These are phyloP conservation scores for Toxotes chatareus DNA, from an alignment of 2,113 vertebrate genomes.

Conservation along the genomic window DNA sequence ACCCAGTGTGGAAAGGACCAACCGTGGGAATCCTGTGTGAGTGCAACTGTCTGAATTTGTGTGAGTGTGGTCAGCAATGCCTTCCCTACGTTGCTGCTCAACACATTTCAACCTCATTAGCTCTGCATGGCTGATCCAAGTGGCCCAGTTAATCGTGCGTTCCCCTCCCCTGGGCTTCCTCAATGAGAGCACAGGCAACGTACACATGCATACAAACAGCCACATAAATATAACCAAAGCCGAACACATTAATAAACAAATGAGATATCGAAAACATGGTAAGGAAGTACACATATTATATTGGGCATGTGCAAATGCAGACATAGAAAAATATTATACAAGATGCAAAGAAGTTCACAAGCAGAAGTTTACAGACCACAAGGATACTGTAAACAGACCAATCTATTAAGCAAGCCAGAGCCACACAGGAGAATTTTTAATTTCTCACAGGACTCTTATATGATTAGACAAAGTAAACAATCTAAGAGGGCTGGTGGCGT, in stretches of 20 bases:
- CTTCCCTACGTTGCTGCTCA: slow-evolving; percentile 37
- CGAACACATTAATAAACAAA: slow-evolving; percentile 5
- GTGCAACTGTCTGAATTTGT: not conserved
- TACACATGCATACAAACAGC: slow-evolving; percentile 1
- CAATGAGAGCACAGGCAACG: slow-evolving; percentile 40
- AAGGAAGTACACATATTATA: not conserved
- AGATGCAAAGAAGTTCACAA: not conserved
- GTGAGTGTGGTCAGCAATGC: slow-evolving; percentile 16
- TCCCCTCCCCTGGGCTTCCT: slow-evolving; percentile 49
- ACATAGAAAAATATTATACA: not conserved
- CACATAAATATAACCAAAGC: slow-evolving; percentile 14
- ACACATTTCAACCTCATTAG: slow-evolving; percentile 77
- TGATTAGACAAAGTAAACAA: slow-evolving; percentile 46
- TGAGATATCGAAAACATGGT: not conserved
- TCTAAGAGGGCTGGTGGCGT: slow-evolving; percentile 2
- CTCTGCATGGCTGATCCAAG: slow-evolving; percentile 70
- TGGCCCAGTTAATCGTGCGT: slow-evolving; percentile 67
- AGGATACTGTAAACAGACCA: not conserved
- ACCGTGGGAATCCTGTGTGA: slow-evolving; percentile 1
- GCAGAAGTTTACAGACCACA: not conserved
- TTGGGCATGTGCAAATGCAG: not conserved
- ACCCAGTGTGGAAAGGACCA: not conserved
- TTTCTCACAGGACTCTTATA: slow-evolving; percentile 38
- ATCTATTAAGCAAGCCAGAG: slow-evolving; percentile 16
- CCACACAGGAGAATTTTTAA: slow-evolving; percentile 13